Base-by-base conservation (phyloP, 2,888 invertebrate genomes). In the Tanytarsus gracilentus region DNA sequence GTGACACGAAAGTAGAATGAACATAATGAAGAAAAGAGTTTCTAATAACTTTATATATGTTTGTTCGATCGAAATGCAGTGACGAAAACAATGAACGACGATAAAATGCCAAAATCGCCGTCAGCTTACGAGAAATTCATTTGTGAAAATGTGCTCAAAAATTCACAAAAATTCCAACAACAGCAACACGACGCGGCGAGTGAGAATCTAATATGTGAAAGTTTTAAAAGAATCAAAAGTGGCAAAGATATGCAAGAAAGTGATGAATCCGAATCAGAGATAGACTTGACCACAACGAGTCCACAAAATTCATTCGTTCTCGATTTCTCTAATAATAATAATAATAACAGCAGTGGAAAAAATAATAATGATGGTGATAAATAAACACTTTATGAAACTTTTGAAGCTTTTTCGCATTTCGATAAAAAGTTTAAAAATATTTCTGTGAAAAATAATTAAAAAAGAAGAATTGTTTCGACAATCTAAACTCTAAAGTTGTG, bases 311-410 rank as follows among this genome's bases (percentile, higher is more conserved):
- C 44, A 11, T 44, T 18, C 21, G 44, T 23, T 23, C 44, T 74
- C 64, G 74, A 74, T 65, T 74, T 73, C 63, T 74, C 74, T 5
- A 70, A 70, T 63, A 72, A 67, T 44, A 63, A 60, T 44, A 62
- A 62, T 40, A 49, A 49, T 25, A 44, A 44, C 18, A 39, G n/a
- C n/a, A n/a, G n/a, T n/a, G n/a, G n/a, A n/a, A n/a, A n/a, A 4
- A 33, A 36, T 36, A 36, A 36, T 36, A 36, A 36, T 14, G 1
- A 23, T 23, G n/a, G 44, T 44, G 44, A 44, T 44, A 44, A 44
- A 18, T 44, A 18, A 44, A 18, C 23, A n/a, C 14, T 14, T 14
- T 36, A 6, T 14, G 9, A n/a, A n/a, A n/a, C n/a, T n/a, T n/a
- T n/a, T n/a, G n/a, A n/a, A n/a, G n/a, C n/a, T n/a, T n/a, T n/a